Percentiles rank a stretch among this genome's conserved stretches.
Evolutionary conservation across 2,113 vertebrate species (phyloP).

Genomic region (Saguinus imperator): DNA sequence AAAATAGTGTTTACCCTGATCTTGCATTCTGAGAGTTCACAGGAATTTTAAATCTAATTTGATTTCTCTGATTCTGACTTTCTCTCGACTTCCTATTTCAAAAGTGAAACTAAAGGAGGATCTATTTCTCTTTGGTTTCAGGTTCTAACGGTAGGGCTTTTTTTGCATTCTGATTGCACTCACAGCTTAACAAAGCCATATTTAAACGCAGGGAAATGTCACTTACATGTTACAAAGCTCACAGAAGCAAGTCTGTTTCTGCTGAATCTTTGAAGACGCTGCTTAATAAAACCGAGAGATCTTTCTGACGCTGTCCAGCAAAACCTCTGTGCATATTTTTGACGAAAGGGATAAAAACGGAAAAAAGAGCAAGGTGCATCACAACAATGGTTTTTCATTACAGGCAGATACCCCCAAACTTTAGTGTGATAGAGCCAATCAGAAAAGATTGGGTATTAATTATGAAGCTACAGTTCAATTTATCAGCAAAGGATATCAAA

Average conservation of each 20-base stretch:
- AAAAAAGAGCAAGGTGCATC: not conserved
- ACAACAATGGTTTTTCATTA: conserved; percentile 74
- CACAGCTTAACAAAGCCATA: conserved; percentile 68
- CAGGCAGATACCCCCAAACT: conserved; percentile 64
- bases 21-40: conserved; percentile 33
- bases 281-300: conserved; percentile 57
- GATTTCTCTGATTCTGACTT: conserved; percentile 66
- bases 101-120: conserved; percentile 60
- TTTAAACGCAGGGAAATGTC: conserved; percentile 72
- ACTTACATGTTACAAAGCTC: conserved; percentile 65
- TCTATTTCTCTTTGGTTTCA: conserved; percentile 68
- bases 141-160: conserved; percentile 15
- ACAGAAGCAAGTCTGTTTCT: conserved; percentile 63
- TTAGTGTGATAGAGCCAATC: conserved; percentile 71
- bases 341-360: not conserved
- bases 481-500: conserved; percentile 85
- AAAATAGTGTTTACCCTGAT: conserved; percentile 54
- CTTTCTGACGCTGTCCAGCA: conserved; percentile 46
- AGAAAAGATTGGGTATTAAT: conserved; percentile 84
- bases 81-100: conserved; percentile 65
- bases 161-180: conserved; percentile 62
- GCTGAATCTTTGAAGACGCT: conserved; percentile 64
- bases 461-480: conserved; percentile 83
- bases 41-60: conserved; percentile 71
- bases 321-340: conserved; percentile 38